Evolutionary conservation across 1,140 invertebrate genomes (phyloP), one percentile per base, ranked within the genome.

Genomic region (Elymnias hypermnestra): DNA sequence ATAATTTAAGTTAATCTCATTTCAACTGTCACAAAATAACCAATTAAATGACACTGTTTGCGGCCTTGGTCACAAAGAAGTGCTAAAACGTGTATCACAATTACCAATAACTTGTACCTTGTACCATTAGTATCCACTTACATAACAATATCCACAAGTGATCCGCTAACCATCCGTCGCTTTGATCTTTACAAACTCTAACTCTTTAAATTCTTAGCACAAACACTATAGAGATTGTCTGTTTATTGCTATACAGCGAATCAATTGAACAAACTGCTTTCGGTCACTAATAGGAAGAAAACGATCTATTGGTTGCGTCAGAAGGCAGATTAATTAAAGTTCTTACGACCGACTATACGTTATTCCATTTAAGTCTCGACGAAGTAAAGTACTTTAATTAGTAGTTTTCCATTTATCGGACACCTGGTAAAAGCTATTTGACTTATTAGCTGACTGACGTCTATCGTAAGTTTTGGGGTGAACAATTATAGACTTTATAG

Each of bases 351-450:
- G 53, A 68, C 42, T 67, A 59, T 64, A 67, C 54, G 50, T 58
- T 67, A 53, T 75, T 71, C 70, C 72, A 73, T 82, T 79, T 72
- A 71, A 70, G 58, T 61, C 63, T 53, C 57, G 47, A 38, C 62
- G 15, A 39, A 59, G 60, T 73, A 57, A 72, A 79, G 65, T 77
- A 71, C 70, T 81, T 78, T 78, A 82, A 82, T 84, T 81, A 82
- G 76, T 70, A 71, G 66, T 75, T 82, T 81, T 81, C 77, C 72
- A 77, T 82, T 81, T 77, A 63, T 67, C 57, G 57, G 57, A 78
- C 70, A 79, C 77, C 69, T 74, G 69, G 65, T 75, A 81, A 78
- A 76, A 81, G 72, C 67, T 63, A 77, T 81, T 77, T 65, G 59
- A 76, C 59, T 72, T 82, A 72, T 72, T 70, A 61, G 44, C 59